Conservation (phyloP, 2,113 vertebrate species). For the Ptilorrhoa leucosticta region DNA sequence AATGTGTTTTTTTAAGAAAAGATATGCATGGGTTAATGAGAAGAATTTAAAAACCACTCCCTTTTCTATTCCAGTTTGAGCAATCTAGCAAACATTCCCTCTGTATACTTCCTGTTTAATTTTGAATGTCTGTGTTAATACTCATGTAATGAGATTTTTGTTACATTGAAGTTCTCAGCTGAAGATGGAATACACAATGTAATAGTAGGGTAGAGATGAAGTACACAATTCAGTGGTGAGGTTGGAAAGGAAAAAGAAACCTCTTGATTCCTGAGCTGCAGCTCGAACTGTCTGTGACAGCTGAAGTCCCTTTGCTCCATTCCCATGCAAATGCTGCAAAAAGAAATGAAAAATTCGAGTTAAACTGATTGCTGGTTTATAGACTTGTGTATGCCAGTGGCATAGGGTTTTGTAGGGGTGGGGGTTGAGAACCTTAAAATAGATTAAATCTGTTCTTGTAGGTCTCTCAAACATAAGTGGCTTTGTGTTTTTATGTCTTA, state of each 20-base stretch:
- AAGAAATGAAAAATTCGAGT: neutral
- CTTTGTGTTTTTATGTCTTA: constrained; percentile 53
- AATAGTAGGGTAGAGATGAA: neutral
- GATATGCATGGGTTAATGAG: constrained; percentile 53
- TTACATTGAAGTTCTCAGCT: constrained; percentile 1
- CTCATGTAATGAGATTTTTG: constrained; percentile 29
- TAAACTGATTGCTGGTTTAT: neutral
- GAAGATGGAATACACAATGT: neutral
- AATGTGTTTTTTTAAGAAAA: neutral
- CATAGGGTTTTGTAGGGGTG: neutral
- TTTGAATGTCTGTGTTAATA: constrained; percentile 35
- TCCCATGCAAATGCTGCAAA: neutral
- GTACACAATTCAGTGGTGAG: neutral
- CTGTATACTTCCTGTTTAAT: constrained; percentile 64
- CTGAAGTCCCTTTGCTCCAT: neutral
- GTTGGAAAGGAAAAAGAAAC: neutral
- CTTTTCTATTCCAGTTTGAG: constrained; percentile 56
- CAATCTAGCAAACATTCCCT: constrained; percentile 57
- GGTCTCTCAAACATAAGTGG: constrained; percentile 35
- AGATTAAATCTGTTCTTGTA: constrained; percentile 16
- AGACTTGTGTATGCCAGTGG: neutral
- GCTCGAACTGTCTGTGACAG: neutral
- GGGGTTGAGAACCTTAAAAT: neutral
- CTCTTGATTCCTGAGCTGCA: neutral
- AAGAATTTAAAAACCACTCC: constrained; percentile 62